phyloP scores from a whole-genome alignment of 2,888 invertebrate genomes.

The Apotomis betuletana region DNA sequence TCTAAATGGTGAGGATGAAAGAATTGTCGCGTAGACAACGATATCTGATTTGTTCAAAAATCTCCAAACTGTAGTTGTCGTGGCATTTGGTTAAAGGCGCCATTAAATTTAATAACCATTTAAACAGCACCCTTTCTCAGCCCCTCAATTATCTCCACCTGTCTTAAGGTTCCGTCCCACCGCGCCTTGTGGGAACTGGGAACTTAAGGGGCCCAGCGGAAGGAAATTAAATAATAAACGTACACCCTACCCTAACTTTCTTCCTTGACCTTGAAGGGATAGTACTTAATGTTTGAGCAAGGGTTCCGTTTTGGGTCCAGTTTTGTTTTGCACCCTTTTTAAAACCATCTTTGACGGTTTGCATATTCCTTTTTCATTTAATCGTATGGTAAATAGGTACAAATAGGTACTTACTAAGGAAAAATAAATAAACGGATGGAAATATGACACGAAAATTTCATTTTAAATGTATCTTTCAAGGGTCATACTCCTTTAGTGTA shows the following conservation, averaged over 20 bases:
- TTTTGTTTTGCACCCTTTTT: background rate
- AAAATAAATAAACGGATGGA: no score
- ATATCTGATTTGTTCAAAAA: no score
- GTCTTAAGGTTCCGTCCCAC: conserved; percentile 33
- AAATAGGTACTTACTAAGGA: no score
- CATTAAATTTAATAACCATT: no score
- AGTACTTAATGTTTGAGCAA: background rate
- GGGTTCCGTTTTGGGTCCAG: conserved; percentile 3
- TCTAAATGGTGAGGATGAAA: no score
- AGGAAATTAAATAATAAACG: conserved; percentile 9
- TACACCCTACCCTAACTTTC: conserved; percentile 12
- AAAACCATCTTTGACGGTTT: no score
- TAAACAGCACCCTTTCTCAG: background rate
- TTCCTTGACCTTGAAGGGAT: conserved; percentile 27
- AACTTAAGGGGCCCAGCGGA: conserved; percentile 14
- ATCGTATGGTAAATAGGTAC: background rate
- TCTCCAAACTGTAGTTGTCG: no score
- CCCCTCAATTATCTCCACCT: conserved; percentile 21
- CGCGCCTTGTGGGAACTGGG: conserved; percentile 25
- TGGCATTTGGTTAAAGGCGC: no score
- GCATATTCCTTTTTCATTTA: background rate
- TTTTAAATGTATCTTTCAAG: no score
- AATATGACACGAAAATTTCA: no score
- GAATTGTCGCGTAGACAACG: no score
- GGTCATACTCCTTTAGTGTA: no score